A percentile compares a stretch with the other conserved stretches of the same genome.
Conservation (phyloP, 2,113 vertebrate species). For the Lophura nycthemera region DNA sequence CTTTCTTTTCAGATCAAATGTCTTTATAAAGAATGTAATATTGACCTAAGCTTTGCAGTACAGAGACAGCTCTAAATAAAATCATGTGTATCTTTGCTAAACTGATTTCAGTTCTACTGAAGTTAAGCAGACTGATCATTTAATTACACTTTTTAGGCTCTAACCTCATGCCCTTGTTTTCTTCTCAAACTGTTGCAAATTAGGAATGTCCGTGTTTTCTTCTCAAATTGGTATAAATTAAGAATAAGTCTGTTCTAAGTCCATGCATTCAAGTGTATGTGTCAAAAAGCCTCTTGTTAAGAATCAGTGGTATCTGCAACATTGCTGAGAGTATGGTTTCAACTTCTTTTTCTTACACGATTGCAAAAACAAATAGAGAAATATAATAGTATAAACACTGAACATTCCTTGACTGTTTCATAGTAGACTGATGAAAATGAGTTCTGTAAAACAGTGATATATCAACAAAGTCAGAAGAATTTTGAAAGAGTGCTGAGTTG, state of each 20-base stretch:
- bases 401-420: slow-evolving; percentile 27
- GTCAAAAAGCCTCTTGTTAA: not conserved
- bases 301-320: not conserved
- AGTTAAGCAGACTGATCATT: not conserved
- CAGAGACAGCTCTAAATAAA: not conserved
- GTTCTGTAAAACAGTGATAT: slow-evolving; percentile 20
- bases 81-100: not conserved
- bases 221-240: not conserved
- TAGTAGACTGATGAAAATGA: slow-evolving; percentile 17
- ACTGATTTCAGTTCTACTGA: not conserved
- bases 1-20: slow-evolving; percentile 16
- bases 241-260: not conserved
- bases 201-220: not conserved
- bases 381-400: slow-evolving; percentile 25
- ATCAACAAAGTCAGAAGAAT: slow-evolving; percentile 29
- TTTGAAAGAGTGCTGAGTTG: not conserved
- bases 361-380: slow-evolving; percentile 29
- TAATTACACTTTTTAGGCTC: slow-evolving; percentile 18
- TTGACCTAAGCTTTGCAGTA: not conserved
- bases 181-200: not conserved
- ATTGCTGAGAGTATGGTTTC: not conserved
- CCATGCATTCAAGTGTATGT: not conserved
- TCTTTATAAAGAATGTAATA: not conserved
- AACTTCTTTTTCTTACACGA: not conserved
- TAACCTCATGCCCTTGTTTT: not conserved